Percentiles rank a stretch among this genome's conserved stretches.
Conservation (phyloP, 1,140 invertebrate species). For the Agraylea sexmaculata region DNA sequence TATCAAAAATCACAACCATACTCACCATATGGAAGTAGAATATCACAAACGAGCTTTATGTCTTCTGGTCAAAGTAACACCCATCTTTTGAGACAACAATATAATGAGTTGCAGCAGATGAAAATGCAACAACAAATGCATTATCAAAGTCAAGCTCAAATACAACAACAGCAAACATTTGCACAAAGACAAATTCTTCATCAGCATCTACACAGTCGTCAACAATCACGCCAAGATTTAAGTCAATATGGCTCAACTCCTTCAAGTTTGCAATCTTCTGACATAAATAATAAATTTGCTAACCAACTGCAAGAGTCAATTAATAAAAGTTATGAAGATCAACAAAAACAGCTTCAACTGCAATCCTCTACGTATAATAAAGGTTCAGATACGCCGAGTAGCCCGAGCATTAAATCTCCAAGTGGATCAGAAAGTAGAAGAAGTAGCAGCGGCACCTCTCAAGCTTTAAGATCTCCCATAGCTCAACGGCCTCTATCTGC, state of each 20-base stretch:
- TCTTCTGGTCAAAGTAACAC: conserved; percentile 34
- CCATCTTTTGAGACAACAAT: conserved; percentile 42
- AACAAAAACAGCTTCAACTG: conserved; percentile 14
- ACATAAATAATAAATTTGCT: not conserved
- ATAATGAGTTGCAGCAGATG: conserved; percentile 48
- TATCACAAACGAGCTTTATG: conserved; percentile 19
- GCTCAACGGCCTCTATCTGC: conserved; percentile 65
- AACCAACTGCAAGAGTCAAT: conserved; percentile 16
- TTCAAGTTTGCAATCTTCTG: conserved; percentile 4
- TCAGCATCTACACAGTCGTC: conserved; percentile 38
- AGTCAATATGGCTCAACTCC: conserved; percentile 13
- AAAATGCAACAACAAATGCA: conserved; percentile 47
- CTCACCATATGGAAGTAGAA: conserved; percentile 36
- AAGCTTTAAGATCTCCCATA: conserved; percentile 56
- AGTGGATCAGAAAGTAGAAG: conserved; percentile 46
- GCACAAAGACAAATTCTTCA: conserved; percentile 42
- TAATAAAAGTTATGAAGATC: conserved; percentile 8
- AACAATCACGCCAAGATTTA: conserved; percentile 29
- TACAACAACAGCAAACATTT: conserved; percentile 48
- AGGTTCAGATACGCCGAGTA: conserved; percentile 25
- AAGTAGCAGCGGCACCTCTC: conserved; percentile 47
- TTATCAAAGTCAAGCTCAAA: conserved; percentile 46
- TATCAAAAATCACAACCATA: conserved; percentile 38
- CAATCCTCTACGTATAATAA: conserved; percentile 13
- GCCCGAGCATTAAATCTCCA: conserved; percentile 36